Percentiles rank a stretch among this genome's conserved stretches.
phyloP scores from a whole-genome alignment of 2,113 vertebrate species.

The Lynx canadensis region DNA sequence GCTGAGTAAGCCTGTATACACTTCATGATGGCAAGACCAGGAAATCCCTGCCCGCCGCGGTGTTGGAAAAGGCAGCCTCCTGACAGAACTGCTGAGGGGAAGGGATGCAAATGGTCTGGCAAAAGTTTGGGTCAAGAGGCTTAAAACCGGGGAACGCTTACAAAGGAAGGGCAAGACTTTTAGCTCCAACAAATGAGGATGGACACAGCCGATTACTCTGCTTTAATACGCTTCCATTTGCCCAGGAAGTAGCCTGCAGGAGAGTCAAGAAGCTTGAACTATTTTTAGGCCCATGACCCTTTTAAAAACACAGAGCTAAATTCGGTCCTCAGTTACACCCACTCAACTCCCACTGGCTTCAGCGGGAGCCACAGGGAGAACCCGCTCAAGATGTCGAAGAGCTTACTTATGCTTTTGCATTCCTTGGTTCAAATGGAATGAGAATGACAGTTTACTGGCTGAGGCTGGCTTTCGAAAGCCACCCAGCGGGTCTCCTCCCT shows the following conservation, averaged over 20 bases:
- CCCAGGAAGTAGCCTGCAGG: conserved; percentile 59
- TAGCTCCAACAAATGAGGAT: not conserved
- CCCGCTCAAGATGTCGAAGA: not conserved
- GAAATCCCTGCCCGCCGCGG: not conserved
- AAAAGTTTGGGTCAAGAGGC: not conserved
- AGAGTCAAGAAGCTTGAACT: conserved; percentile 63
- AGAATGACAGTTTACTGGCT: not conserved
- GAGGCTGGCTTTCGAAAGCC: not conserved
- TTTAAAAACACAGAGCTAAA: conserved; percentile 68
- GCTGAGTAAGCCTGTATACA: not conserved
- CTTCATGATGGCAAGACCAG: not conserved
- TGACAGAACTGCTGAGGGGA: not conserved
- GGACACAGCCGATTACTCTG: not conserved
- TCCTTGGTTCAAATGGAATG: not conserved
- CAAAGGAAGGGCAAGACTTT: not conserved
- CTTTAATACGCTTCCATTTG: conserved; percentile 41
- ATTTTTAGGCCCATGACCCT: conserved; percentile 76
- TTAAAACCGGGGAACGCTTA: not conserved
- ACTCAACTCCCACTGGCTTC: conserved; percentile 70
- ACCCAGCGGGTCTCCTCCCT: not conserved
- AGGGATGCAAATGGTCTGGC: not conserved
- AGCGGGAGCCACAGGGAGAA: not conserved
- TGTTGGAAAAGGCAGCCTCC: not conserved
- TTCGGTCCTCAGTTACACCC: conserved; percentile 58
- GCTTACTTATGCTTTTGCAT: not conserved